Percentiles rank a stretch among this genome's conserved stretches.
Conservation (phyloP, 2,888 invertebrate species). For the Glyphotaelius pellucidus region DNA sequence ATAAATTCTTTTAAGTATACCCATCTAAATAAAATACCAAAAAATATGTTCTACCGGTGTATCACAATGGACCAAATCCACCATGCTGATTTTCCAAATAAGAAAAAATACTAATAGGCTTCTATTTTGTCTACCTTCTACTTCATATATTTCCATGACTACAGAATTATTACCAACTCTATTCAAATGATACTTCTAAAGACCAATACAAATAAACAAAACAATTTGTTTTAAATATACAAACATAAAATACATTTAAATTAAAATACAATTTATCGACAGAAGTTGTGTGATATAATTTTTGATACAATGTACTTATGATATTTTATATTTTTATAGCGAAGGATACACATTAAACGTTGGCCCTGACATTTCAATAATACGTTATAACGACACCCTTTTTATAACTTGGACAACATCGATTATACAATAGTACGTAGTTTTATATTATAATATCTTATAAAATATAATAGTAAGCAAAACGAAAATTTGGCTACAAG, state of each 20-base stretch:
- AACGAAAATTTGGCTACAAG: constrained; percentile 3
- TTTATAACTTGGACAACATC: constrained; percentile 39
- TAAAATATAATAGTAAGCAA: neutral
- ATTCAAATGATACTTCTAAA: constrained; percentile 28
- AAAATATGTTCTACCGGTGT: neutral
- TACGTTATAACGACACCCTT: constrained; percentile 24
- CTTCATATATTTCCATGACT: neutral
- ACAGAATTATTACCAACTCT: neutral
- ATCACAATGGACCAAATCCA: constrained; percentile 7
- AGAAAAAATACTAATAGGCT: neutral
- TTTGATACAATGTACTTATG: neutral
- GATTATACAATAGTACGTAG: constrained; percentile 23
- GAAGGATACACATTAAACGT: constrained; percentile 10
- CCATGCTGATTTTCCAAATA: constrained; percentile 15
- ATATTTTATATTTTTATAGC: neutral
- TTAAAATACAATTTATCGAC: neutral
- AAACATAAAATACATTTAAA: neutral
- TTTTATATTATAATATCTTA: neutral
- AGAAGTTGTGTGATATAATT: neutral
- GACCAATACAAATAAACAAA: constrained; percentile 20
- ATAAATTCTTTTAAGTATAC: too few relatives aligned
- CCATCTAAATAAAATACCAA: neutral
- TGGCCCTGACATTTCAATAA: constrained; percentile 18
- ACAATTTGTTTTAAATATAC: neutral
- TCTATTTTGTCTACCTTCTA: neutral